A percentile compares a stretch with the other conserved stretches of the same genome.
These are phyloP conservation scores for Mobula birostris DNA, from an alignment of 2,113 vertebrate genomes.

Conservation along the genomic window DNA sequence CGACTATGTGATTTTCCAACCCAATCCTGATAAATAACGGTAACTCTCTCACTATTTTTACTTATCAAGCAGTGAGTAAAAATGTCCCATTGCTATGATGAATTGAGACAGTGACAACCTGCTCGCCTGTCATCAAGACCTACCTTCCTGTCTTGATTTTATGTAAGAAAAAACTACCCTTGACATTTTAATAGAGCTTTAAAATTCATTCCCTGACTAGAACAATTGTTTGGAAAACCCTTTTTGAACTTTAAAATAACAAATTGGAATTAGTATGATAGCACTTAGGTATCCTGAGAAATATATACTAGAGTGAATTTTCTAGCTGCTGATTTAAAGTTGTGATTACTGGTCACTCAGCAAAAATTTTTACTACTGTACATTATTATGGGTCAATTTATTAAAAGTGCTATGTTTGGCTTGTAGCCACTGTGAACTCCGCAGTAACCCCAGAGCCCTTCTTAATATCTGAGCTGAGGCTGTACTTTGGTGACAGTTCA, in stretches of 20 bases:
- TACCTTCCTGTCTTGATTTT: not conserved
- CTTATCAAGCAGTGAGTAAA: not conserved
- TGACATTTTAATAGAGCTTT: not conserved
- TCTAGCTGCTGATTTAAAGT: slow-evolving; percentile 5
- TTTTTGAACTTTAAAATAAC: not conserved
- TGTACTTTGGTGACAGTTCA: not conserved
- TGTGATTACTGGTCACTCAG: slow-evolving; percentile 2
- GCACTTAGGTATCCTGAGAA: not conserved
- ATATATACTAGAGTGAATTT: not conserved
- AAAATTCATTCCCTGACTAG: not conserved
- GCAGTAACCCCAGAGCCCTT: not conserved
- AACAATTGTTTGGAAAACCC: not conserved
- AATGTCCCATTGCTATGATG: too few species aligned
- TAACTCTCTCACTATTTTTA: not conserved
- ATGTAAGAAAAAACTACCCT: not conserved
- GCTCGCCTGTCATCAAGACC: not conserved
- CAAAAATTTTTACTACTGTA: not conserved
- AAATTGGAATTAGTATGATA: not conserved
- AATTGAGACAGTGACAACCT: not conserved
- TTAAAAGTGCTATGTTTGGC: not conserved
- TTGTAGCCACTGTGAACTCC: not conserved
- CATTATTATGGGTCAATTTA: slow-evolving; percentile 3
- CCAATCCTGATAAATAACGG: not conserved
- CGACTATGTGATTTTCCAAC: not conserved
- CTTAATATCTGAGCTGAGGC: not conserved